Evolutionary conservation across 1,140 invertebrate species (phyloP), one percentile per base, ranked within the genome.

Genomic region (Drosophila nasuta): DNA sequence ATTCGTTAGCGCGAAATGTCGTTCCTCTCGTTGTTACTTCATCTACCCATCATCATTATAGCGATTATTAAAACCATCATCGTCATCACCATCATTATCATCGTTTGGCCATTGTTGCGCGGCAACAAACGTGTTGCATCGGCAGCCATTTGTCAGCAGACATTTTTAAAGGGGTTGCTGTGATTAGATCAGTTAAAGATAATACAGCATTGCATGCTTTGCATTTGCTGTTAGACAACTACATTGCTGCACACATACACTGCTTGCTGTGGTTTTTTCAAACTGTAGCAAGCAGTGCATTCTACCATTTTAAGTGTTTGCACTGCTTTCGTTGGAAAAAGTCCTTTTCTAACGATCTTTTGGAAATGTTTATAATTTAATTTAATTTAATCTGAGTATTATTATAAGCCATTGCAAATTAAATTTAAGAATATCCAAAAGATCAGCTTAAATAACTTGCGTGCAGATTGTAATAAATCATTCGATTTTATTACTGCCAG

Each of bases 1-100:
- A 91, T 88, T 91, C 88, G 88, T 91, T 91, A 91, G 87, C 75
- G 76, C 64, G 88, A 91, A 91, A 91, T 91, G 75, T 91, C 82
- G 87, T 87, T 81, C 66, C 62, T 78, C 81, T 73, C 77, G 76
- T 82, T 85, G 76, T 82, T 85, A 72, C 70, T 69, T 62, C 70
- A 76, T 60, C 58, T 60, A 46, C 48, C 45, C 48, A 25, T 54
- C 58, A 30, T 35, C 58, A 54, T 56, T n/a, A 17, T 48, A 41
- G 58, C 52, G n/a, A 78, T 59, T 6, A 38, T 59, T 25, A n/a
- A 20, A 65, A 68, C 77, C 49, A 80, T 67, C 52, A 64, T 79
- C 70, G 70, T 73, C 49, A 80, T 67, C 52, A 64, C 77, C 70
- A 75, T 73, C 46, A 67, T 66, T 20, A 57, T 57, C 35, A 56